phyloP scores from a whole-genome alignment of 2,113 vertebrate species.

The Microcebus ravelobensis region DNA sequence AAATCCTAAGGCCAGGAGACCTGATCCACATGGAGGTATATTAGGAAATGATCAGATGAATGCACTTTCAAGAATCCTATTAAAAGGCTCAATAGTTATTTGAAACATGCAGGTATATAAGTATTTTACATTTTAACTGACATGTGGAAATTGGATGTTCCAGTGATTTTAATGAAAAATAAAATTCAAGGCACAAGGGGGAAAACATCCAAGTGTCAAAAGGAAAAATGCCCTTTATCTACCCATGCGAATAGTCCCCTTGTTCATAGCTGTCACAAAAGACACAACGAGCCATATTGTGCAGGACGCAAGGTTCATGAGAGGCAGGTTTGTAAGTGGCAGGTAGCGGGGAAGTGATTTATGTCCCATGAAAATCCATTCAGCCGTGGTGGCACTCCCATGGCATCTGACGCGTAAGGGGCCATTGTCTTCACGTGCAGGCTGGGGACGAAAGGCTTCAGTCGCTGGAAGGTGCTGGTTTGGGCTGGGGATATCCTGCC shows the following conservation, averaged over 20 bases:
- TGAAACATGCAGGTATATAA: not conserved
- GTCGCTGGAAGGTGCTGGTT: not conserved
- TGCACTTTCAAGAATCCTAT: not conserved
- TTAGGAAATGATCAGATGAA: not conserved
- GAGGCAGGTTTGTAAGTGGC: slow-evolving; percentile 64
- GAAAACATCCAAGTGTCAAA: not conserved
- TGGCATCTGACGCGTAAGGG: not conserved
- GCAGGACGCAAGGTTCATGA: slow-evolving; percentile 63
- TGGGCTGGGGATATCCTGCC: not conserved
- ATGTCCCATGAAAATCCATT: slow-evolving; percentile 73
- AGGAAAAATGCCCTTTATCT: not conserved
- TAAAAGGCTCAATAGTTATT: not conserved
- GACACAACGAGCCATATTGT: not conserved
- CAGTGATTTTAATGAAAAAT: slow-evolving; percentile 5
- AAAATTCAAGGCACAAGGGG: not conserved
- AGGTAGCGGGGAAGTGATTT: slow-evolving; percentile 75
- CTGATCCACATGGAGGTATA: not conserved
- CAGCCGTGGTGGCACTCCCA: slow-evolving; percentile 11
- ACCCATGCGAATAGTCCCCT: not conserved
- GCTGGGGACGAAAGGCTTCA: not conserved
- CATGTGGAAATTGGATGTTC: not conserved
- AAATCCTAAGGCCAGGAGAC: not conserved
- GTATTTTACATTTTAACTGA: slow-evolving; percentile 31
- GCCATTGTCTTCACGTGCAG: slow-evolving; percentile 17
- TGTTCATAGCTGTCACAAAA: slow-evolving; percentile 8